phyloP scores from a whole-genome alignment of 2,113 vertebrate genomes.

The Sciurus niger region DNA sequence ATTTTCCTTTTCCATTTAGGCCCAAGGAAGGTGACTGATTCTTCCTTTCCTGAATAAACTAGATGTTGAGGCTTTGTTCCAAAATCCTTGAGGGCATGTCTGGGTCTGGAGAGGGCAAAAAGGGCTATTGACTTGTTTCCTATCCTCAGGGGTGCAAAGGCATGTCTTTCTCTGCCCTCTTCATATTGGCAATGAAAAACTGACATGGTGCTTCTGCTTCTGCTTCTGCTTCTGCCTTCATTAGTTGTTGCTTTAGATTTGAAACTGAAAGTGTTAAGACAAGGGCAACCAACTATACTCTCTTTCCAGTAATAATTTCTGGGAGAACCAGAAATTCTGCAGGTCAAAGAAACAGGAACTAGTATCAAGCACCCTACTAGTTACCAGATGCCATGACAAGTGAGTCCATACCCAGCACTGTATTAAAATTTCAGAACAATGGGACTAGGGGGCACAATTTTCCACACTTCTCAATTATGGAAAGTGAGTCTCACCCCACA shows the following conservation, averaged over 20 bases:
- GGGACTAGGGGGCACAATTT: neutral
- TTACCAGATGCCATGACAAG: neutral
- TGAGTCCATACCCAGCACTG: neutral
- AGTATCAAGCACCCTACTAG: neutral
- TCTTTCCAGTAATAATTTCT: slow-evolving; percentile 19
- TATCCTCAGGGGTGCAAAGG: neutral
- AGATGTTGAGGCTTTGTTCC: slow-evolving; percentile 24
- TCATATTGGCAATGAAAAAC: neutral
- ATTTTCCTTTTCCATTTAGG: neutral
- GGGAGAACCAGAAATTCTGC: slow-evolving; percentile 1
- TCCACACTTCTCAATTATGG: neutral
- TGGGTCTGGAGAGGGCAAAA: neutral
- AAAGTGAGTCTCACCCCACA: neutral
- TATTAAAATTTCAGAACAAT: slow-evolving; percentile 19
- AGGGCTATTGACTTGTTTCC: neutral
- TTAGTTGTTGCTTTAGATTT: slow-evolving; percentile 9
- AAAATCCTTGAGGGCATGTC: neutral
- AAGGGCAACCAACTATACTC: neutral
- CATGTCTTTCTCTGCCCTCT: neutral
- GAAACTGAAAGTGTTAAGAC: slow-evolving; percentile 28
- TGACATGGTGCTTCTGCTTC: rapidly evolving
- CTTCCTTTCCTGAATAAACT: slow-evolving; percentile 46
- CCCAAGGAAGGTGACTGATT: slow-evolving; percentile 26
- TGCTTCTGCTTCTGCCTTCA: neutral
- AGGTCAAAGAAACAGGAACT: slow-evolving; percentile 35